Evolutionary conservation across 1,140 invertebrate species (phyloP).

Genomic region (Contarinia nasturtii): DNA sequence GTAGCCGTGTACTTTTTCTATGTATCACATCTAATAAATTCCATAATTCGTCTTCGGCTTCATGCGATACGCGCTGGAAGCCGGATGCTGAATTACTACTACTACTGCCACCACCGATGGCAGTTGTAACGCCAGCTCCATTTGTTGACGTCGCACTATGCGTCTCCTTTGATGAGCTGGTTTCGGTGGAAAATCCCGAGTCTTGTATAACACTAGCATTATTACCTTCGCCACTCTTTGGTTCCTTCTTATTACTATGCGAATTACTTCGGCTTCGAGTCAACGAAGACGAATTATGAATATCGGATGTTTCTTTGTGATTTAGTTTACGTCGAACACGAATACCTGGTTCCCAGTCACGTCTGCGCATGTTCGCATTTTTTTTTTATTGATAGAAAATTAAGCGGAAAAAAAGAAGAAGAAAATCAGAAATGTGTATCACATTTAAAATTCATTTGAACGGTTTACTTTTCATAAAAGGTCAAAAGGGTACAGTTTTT

Average conservation of each 20-base stretch:
- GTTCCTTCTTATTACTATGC: conserved; percentile 33
- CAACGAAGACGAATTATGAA: conserved; percentile 24
- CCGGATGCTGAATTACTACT: conserved; percentile 1
- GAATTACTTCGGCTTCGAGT: conserved; percentile 43
- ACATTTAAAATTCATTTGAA: too few species aligned
- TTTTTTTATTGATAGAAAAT: background rate
- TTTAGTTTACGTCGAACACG: conserved; percentile 47
- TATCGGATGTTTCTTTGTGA: conserved; percentile 19
- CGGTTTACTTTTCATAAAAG: too few species aligned
- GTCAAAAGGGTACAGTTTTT: too few species aligned
- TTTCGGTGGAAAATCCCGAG: conserved; percentile 69
- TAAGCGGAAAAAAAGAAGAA: background rate
- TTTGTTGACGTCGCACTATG: conserved; percentile 31
- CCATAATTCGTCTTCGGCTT: conserved; percentile 64
- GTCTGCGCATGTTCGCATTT: too few species aligned
- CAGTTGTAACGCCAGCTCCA: conserved; percentile 17
- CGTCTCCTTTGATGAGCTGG: conserved; percentile 53
- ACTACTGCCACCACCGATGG: background rate
- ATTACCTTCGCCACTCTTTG: conserved; percentile 21
- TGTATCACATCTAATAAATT: conserved; percentile 71
- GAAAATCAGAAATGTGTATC: too few species aligned
- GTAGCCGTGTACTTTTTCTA: conserved; percentile 49
- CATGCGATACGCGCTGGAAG: conserved; percentile 9
- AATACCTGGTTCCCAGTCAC: conserved; percentile 60
- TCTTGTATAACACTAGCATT: conserved; percentile 55